Base-by-base conservation (phyloP, 64 coral and sea anemone species). In the Catalaphyllia jardinei region DNA sequence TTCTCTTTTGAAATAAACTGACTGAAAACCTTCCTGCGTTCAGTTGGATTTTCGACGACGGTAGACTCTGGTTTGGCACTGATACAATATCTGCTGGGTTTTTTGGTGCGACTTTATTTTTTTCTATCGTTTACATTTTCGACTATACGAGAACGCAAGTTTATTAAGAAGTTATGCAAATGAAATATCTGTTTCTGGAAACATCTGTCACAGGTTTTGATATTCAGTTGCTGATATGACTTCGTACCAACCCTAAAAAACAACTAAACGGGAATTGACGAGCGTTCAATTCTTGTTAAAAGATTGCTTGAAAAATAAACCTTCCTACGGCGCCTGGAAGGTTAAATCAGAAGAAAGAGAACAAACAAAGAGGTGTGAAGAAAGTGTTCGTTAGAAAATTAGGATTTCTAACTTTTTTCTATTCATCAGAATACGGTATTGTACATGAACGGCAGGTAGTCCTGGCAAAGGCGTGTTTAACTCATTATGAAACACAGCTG, bases 111-210 rank as follows among this genome's bases (percentile, higher is more conserved):
- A 62, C 4, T 13, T 10, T 8, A 59, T 39, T 31, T 20, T 17
- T 29, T 54, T 4, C 19, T 14, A 14, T 55, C 52, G 52, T 14
- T 62, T 35, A 16, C 25, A 80, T 16, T 62, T 61, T 61, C 14
- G 27, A 69, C 51, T n/a, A 50, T 27, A n/a, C 54, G 39, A 39
- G 42, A 78, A 54, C 76, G 22, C 33, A 14, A 84, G 33, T 39
- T 84, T 84, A 63, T 84, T 84, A 84, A 84, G 38, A 84, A 42
- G 18, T 24, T 84, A 84, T 84, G 80, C 80, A 69, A 84, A 84
- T 84, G 80, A 69, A 84, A 84, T 67, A 49, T 51, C 35, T 51
- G 33, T n/a, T 65, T 83, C 62, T 8, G 0, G 49, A 84, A 84
- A 84, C 80, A 84, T 84, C 80, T 84, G 80, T 71, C 65, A 35